These are phyloP conservation scores for Pachyseris speciosa DNA, from an alignment of 64 coral and sea anemone species.

Conservation along the genomic window DNA sequence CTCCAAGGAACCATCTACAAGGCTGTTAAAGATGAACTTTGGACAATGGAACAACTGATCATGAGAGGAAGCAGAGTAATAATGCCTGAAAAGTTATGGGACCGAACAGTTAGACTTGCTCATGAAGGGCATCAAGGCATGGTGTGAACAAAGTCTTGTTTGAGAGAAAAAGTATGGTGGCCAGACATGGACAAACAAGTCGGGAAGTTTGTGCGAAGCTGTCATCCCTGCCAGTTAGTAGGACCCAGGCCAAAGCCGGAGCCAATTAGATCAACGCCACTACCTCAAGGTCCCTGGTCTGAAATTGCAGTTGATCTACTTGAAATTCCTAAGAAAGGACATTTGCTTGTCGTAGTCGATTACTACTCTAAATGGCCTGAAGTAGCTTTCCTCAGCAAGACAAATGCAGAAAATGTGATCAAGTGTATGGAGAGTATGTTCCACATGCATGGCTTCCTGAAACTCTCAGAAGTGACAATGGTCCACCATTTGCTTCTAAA, in stretches of 20 bases:
- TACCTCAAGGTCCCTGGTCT: conserved; percentile 50
- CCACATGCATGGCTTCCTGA: conserved; percentile 64
- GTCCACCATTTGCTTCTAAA: conserved; percentile 58
- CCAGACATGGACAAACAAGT: conserved; percentile 62
- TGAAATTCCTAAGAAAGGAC: conserved; percentile 55
- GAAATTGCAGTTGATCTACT: conserved; percentile 59
- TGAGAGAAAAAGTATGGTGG: conserved; percentile 67
- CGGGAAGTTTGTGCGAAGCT: conserved; percentile 29
- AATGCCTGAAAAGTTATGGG: conserved; percentile 59
- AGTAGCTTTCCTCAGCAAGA: conserved; percentile 61
- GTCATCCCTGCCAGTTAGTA: conserved; percentile 28
- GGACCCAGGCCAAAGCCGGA: conserved; percentile 66
- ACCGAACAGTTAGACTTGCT: conserved; percentile 29
- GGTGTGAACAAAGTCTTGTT: conserved; percentile 35
- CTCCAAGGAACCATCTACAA: conserved; percentile 48
- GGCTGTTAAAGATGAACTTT: conserved; percentile 67
- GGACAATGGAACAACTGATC: conserved; percentile 59
- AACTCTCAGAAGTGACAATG: conserved; percentile 68
- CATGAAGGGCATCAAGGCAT: conserved; percentile 61
- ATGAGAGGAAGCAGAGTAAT: conserved; percentile 57
- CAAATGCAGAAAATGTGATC: conserved; percentile 63
- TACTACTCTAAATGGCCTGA: conserved; percentile 60
- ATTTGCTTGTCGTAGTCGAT: conserved; percentile 65
- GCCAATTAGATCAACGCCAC: conserved; percentile 36
- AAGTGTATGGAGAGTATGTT: conserved; percentile 67